phyloP scores from a whole-genome alignment of 2,113 vertebrate species.

The Podiceps cristatus region DNA sequence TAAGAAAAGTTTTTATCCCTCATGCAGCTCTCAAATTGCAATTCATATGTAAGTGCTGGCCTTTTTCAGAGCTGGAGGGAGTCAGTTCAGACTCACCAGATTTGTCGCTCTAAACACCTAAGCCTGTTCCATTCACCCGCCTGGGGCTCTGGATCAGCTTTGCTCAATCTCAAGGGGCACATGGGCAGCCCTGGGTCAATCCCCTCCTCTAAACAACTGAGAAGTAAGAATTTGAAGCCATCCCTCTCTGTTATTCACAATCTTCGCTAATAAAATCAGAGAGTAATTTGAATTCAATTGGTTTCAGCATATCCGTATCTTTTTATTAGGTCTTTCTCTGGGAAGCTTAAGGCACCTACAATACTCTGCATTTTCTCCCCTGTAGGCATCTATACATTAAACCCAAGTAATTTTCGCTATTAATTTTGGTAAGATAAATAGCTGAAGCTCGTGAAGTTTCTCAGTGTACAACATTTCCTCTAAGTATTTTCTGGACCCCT shows the following conservation, averaged over 20 bases:
- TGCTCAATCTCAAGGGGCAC: not conserved
- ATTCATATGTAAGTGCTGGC: not conserved
- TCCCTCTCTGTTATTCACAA: not conserved
- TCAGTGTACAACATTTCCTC: not conserved
- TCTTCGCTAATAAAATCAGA: not conserved
- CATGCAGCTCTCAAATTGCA: not conserved
- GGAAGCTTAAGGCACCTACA: not conserved
- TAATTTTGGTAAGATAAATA: not conserved
- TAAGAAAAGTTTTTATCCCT: not conserved
- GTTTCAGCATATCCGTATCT: not conserved
- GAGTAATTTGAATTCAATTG: not conserved
- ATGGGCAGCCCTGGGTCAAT: rapidly evolving
- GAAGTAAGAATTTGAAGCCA: not conserved
- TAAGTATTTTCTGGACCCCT: not conserved
- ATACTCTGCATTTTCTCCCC: not conserved
- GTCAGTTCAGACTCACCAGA: not conserved
- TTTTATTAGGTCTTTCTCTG: not conserved
- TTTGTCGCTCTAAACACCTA: not conserved
- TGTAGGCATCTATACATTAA: not conserved
- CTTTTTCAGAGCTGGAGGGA: not conserved
- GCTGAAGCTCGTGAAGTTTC: not conserved
- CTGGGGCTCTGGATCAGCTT: not conserved
- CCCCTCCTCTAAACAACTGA: not conserved
- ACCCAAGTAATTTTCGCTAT: not conserved
- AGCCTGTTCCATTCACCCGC: rapidly evolving